A percentile compares a stretch with the other conserved stretches of the same genome.
phyloP scores from a whole-genome alignment of 2,888 invertebrate genomes.

The Leptodirus hochenwartii region DNA sequence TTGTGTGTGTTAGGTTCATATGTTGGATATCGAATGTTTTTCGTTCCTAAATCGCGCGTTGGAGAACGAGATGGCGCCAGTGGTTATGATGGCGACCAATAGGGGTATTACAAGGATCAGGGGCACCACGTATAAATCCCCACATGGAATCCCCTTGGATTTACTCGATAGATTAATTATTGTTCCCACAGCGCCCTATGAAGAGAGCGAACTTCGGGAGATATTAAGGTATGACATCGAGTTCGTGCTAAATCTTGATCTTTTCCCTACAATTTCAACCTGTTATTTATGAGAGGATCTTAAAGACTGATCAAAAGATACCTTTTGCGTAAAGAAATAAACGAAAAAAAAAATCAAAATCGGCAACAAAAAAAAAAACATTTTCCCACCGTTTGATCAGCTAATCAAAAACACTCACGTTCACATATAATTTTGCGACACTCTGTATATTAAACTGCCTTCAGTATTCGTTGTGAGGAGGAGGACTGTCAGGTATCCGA shows the following conservation, averaged over 20 bases:
- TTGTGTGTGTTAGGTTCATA: slow-evolving; percentile 70
- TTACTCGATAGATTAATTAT: slow-evolving; percentile 90
- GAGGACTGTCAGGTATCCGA: slow-evolving; percentile 91
- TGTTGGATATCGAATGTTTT: slow-evolving; percentile 98
- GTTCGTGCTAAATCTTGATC: neutral
- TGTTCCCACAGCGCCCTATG: slow-evolving; percentile 77
- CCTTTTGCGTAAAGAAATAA: too few relatives aligned
- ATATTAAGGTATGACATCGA: slow-evolving; percentile 47
- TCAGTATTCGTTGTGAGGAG: slow-evolving; percentile 67
- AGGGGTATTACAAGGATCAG: slow-evolving; percentile 86
- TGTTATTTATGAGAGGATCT: too few relatives aligned
- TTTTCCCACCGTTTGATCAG: too few relatives aligned
- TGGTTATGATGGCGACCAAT: slow-evolving; percentile 98
- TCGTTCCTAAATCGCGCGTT: slow-evolving; percentile 93
- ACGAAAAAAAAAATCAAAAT: too few relatives aligned
- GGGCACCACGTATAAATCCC: slow-evolving; percentile 83
- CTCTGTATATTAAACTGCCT: too few relatives aligned
- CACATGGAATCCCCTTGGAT: slow-evolving; percentile 96
- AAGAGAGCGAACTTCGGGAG: slow-evolving; percentile 74
- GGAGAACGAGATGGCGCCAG: slow-evolving; percentile 93
- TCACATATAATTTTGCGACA: too few relatives aligned
- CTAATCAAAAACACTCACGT: too few relatives aligned
- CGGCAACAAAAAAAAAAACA: too few relatives aligned
- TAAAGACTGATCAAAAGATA: too few relatives aligned
- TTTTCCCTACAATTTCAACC: too few relatives aligned